These are phyloP conservation scores for Eueides isabella DNA, from an alignment of 1,140 invertebrate genomes.

Conservation along the genomic window DNA sequence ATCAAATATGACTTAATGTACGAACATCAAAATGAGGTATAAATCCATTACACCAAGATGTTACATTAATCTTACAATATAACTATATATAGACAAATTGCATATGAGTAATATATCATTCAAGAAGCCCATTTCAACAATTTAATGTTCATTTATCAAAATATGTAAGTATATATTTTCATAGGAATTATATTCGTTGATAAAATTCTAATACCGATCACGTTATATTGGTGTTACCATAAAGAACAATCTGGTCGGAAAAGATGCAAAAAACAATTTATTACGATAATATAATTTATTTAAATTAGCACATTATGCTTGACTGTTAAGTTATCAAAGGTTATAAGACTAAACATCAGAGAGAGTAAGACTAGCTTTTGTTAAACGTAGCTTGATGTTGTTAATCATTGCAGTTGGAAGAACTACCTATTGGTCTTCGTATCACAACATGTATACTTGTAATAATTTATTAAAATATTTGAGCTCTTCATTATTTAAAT, in stretches of 20 bases:
- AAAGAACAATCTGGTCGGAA: background rate
- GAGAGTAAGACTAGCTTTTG: constrained; percentile 4
- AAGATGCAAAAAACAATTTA: background rate
- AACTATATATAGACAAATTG: constrained; percentile 58
- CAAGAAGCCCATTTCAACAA: constrained; percentile 66
- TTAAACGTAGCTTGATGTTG: constrained; percentile 8
- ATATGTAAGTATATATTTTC: constrained; percentile 59
- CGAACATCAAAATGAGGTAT: constrained; percentile 57
- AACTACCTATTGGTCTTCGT: background rate
- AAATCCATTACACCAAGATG: constrained; percentile 63
- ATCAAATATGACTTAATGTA: constrained; percentile 39
- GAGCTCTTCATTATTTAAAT: background rate
- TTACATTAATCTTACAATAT: constrained; percentile 50
- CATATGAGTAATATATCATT: constrained; percentile 59
- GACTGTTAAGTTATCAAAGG: no score
- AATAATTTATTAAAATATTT: background rate
- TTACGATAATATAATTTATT: no score
- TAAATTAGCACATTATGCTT: no score
- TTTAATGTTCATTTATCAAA: constrained; percentile 68
- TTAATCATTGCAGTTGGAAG: constrained; percentile 3
- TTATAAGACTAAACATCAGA: background rate
- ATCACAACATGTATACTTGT: background rate
- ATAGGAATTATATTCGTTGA: constrained; percentile 75
- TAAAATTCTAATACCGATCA: constrained; percentile 43
- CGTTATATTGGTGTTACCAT: constrained; percentile 27